Evolutionary conservation across 1,140 invertebrate species (phyloP), one percentile per base, ranked within the genome.

Genomic region (Ips typographus): DNA sequence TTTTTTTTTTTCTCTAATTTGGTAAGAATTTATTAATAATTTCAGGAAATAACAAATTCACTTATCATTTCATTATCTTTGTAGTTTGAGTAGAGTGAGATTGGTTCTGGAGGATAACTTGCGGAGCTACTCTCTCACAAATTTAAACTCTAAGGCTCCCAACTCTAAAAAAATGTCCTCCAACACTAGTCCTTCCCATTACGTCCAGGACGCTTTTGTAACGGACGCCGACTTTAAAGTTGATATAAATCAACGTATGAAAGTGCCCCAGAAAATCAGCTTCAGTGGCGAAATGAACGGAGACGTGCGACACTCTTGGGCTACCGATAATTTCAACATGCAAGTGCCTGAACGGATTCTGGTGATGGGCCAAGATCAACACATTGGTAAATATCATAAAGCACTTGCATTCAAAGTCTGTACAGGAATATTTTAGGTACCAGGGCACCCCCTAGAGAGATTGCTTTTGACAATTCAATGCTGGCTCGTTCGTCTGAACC

Each of bases 301-400:
- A 75, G 80, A 83, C 42, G 89, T 88, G 80, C 85, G 85, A 40
- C 82, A 84, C 65, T 82, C 80, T 41, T 92, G 90, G 90, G 86
- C 85, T 75, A 82, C 83, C 77, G 90, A 92, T 72, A 91, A 91
- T 82, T 87, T 91, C 79, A 87, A 92, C 71, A 96, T 95, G 94
- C 89, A 89, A 77, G 93, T 96, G 40, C 94, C 94, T n/a, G 93
- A 95, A 73, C 85, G 93, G 76, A 95, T 96, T 80, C 83, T 95
- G 71, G 91, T 95, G 60, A 84, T 89, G 73, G 94, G 92, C 22
- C 89, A 94, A 79, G 91, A 94, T 75, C 90, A 93, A 78, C 90
- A 93, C 81, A 76, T 91, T 77, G 85, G 85, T 86, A 77, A 77
- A 65, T 2, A 38, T 22, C 22, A 22, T 22, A 56, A 56, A 6